Evolutionary conservation across 2,113 vertebrate species (phyloP).

Genomic region (Glaucidium brasilianum): DNA sequence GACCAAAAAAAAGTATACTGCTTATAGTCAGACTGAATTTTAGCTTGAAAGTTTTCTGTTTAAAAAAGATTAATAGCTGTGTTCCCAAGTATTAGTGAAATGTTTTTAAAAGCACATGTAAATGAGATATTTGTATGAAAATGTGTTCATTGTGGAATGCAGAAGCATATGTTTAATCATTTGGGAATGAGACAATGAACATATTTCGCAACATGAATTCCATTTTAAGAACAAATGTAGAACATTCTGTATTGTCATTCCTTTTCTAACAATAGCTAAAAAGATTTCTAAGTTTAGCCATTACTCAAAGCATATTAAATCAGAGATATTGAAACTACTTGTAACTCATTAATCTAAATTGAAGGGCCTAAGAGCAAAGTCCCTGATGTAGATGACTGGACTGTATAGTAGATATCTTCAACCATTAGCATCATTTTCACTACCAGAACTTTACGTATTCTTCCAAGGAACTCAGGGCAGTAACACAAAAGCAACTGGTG

Average conservation of each 20-base stretch:
- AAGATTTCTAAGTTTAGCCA: background rate
- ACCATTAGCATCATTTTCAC: background rate
- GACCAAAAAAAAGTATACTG: background rate
- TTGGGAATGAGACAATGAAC: background rate
- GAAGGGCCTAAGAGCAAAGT: background rate
- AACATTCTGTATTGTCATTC: background rate
- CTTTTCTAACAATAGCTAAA: background rate
- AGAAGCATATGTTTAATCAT: background rate
- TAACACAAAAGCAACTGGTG: background rate
- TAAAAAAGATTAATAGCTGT: background rate
- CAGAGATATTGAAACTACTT: background rate
- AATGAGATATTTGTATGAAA: background rate
- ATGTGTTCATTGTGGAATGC: background rate
- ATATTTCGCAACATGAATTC: background rate
- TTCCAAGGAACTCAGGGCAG: background rate
- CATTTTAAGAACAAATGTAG: background rate
- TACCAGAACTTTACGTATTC: background rate
- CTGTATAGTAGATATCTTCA: background rate
- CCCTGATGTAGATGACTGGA: background rate
- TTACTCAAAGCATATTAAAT: background rate
- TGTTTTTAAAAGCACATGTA: background rate
- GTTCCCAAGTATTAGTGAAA: background rate
- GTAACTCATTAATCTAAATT: conserved; percentile 13
- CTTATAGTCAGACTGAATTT: background rate
- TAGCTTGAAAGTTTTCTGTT: background rate